Conservation (phyloP, 2,113 vertebrate species). For the Esox niger region DNA sequence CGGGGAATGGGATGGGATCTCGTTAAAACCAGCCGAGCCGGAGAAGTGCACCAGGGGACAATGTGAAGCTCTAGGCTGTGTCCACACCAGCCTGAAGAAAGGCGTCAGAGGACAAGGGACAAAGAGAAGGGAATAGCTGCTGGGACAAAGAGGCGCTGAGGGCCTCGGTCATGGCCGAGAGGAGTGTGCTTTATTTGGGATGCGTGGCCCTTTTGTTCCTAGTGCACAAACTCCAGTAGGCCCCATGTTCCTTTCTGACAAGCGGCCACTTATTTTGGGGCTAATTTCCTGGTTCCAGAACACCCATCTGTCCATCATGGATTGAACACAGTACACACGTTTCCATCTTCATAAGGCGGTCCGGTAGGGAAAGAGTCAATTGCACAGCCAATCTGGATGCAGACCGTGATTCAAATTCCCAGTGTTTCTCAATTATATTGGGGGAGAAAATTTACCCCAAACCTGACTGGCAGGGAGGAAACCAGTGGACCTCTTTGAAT, state of each 20-base stretch:
- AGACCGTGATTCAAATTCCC: too few relatives aligned
- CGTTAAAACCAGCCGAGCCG: background rate
- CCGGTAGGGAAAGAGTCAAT: too few relatives aligned
- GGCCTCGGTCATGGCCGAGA: conserved; percentile 62
- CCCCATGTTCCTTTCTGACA: conserved; percentile 60
- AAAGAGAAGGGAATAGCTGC: conserved; percentile 41
- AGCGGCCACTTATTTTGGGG: conserved; percentile 62
- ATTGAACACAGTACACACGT: conserved; percentile 7
- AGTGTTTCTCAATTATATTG: too few relatives aligned
- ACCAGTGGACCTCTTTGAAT: too few relatives aligned
- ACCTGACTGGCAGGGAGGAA: too few relatives aligned
- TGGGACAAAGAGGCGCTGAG: conserved; percentile 64
- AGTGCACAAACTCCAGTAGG: conserved; percentile 69
- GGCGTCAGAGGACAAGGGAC: conserved; percentile 44
- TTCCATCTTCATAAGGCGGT: conserved; percentile 5
- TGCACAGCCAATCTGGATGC: too few relatives aligned
- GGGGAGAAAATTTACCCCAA: too few relatives aligned
- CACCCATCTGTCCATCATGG: conserved; percentile 41
- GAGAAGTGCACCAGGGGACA: background rate
- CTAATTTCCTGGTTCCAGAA: background rate
- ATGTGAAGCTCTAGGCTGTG: conserved; percentile 14
- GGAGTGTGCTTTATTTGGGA: conserved; percentile 58
- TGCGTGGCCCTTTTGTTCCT: conserved; percentile 65
- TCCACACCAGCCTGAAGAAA: too few relatives aligned
- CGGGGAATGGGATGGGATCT: background rate